Conservation (phyloP, 2,113 vertebrate genomes). For the Nanorana parkeri region DNA sequence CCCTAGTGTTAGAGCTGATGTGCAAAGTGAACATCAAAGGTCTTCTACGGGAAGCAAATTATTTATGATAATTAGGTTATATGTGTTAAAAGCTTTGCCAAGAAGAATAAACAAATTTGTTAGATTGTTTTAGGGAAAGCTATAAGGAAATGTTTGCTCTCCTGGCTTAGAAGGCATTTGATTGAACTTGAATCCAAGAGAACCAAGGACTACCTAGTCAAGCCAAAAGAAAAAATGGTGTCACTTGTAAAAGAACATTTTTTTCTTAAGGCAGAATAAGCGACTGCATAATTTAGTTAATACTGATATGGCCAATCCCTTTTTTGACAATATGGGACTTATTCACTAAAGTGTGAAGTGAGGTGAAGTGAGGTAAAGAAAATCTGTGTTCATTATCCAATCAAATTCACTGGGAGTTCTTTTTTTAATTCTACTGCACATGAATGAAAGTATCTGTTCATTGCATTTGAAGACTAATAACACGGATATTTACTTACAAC, state of each 20-base stretch:
- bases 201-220: constrained; percentile 67
- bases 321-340: not conserved
- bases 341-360: not conserved
- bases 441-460: too few relatives aligned
- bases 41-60: constrained; percentile 58
- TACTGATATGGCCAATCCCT: not conserved
- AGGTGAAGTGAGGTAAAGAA: too few relatives aligned
- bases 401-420: too few relatives aligned
- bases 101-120: constrained; percentile 71
- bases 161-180: constrained; percentile 69
- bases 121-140: constrained; percentile 69
- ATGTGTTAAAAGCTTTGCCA: constrained; percentile 71
- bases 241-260: constrained; percentile 11
- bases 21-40: constrained; percentile 58
- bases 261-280: not conserved
- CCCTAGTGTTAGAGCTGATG: constrained; percentile 39
- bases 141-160: constrained; percentile 70
- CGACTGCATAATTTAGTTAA: not conserved
- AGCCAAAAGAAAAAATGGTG: constrained; percentile 58
- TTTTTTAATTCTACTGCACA: too few relatives aligned
- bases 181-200: constrained; percentile 74
- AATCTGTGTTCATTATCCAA: too few relatives aligned
- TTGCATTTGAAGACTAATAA: too few relatives aligned
- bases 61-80: constrained; percentile 69
- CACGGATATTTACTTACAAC: too few relatives aligned